Base-by-base conservation (phyloP, 2,888 invertebrate species). In the Spilarctia lutea region DNA sequence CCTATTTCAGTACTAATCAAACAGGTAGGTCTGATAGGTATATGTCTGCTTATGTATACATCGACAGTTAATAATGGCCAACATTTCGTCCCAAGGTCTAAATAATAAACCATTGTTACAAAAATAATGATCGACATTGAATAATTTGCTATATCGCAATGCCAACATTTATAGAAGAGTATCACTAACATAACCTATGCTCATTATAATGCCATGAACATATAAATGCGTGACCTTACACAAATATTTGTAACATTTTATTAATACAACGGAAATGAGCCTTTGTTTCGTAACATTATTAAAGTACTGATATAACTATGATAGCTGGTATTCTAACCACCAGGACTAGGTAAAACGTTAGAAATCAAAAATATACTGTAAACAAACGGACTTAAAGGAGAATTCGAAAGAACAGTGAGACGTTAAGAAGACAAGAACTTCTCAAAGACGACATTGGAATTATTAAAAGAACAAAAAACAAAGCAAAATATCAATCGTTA, bases 41-140 rank as follows among this genome's bases (percentile, higher is more conserved):
- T 68, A 18, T 68, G 27, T 60, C 10, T 13, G 11, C 45, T 1
- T 30, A 6, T 35, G 35, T 35, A n/a, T n/a, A 42, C 30, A 71
- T 71, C 45, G 42, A 63, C 71, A 39, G 39, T 27, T 71, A 71
- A 80, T 83, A 69, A 79, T 72, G 60, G 11, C 74, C 71, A 81
- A 80, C 73, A 76, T 83, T 78, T 68, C 65, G 27, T 18, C 69
- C 68, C 83, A 83, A 81, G 85, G 84, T 73, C 79, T 72, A 35
- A 39, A 20, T 71, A 78, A 74, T 77, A 33, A 80, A 79, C 56
- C 33, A 67, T 74, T 79, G 74, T 81, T 75, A 77, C 76, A 75
- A 27, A 68, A 65, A 73, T 80, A 77, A 78, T 84, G 72, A 72
- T 65, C n/a, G 48, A 56, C 68, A 72, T 72, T 68, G 52, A 30